Evolutionary conservation across 1,140 invertebrate genomes (phyloP).

Genomic region (Euschistus heros): DNA sequence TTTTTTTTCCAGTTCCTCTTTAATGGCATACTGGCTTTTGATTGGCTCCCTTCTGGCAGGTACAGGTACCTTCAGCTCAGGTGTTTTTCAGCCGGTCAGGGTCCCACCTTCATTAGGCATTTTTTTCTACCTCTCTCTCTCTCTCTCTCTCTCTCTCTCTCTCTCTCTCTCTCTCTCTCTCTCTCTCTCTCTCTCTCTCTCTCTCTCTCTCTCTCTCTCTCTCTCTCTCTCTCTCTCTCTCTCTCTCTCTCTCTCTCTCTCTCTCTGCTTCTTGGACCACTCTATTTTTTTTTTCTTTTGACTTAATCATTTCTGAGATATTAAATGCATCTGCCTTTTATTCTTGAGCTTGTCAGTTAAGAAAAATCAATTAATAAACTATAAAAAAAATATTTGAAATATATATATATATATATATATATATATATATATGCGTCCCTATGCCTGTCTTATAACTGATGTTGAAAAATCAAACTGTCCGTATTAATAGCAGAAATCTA

Average conservation of each 20-base stretch:
- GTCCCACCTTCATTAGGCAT: no score
- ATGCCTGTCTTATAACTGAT: no score
- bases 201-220: slow-evolving; percentile 8
- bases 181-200: slow-evolving; percentile 9
- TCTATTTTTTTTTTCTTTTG: slow-evolving; percentile 11
- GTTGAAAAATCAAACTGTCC: no score
- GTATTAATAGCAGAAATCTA: no score
- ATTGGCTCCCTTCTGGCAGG: neutral
- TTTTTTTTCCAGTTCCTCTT: slow-evolving; percentile 13
- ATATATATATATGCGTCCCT: no score
- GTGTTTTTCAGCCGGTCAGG: neutral
- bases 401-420: no score
- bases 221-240: slow-evolving; percentile 8
- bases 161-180: slow-evolving; percentile 8
- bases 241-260: slow-evolving; percentile 9
- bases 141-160: slow-evolving; percentile 8
- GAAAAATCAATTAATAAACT: no score
- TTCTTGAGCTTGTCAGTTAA: no score
- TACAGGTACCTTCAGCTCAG: neutral
- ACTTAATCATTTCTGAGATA: slow-evolving; percentile 14
- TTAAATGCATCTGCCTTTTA: slow-evolving; percentile 2
- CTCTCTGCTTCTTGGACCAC: slow-evolving; percentile 11
- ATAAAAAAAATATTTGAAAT: no score
- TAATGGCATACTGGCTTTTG: neutral
- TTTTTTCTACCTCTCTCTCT: neutral